These are phyloP conservation scores for Luidia sarsii DNA, from an alignment of 53 echinoderm and acorn worm species.

Conservation along the genomic window DNA sequence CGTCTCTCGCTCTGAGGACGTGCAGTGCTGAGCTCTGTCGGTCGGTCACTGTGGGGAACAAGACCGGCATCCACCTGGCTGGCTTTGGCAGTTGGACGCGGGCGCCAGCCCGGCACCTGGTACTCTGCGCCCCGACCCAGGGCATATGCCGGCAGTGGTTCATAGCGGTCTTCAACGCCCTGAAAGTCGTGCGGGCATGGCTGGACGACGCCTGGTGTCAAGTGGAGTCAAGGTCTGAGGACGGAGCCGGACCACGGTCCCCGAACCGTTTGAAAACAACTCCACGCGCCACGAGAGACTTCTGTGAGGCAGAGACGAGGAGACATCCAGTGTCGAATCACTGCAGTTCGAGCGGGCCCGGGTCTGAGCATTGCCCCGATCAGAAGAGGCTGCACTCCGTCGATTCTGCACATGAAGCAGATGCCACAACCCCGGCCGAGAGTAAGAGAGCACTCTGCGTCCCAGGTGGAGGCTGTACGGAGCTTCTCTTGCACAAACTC, in stretches of 20 bases:
- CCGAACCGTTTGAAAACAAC: too few species aligned
- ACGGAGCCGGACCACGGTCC: too few species aligned
- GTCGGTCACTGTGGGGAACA: conserved; percentile 23
- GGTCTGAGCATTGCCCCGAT: too few species aligned
- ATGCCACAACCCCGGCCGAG: background rate
- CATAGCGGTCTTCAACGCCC: conserved; percentile 49
- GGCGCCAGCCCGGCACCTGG: conserved; percentile 32
- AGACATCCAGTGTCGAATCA: background rate
- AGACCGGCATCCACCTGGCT: conserved; percentile 29
- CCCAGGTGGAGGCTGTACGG: conserved; percentile 52
- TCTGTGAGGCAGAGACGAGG: background rate
- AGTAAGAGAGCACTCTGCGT: conserved; percentile 9
- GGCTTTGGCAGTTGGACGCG: conserved; percentile 16
- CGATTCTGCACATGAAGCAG: too few species aligned
- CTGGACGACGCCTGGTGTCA: conserved; percentile 40
- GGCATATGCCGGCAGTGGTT: conserved; percentile 65
- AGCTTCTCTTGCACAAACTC: conserved; percentile 38
- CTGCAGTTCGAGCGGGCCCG: too few species aligned
- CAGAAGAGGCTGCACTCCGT: too few species aligned
- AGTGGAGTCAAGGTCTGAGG: too few species aligned
- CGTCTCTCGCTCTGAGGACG: background rate
- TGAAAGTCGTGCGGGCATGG: conserved; percentile 60
- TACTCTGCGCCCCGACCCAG: conserved; percentile 70
- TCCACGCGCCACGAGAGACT: too few species aligned
- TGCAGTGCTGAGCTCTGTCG: conserved; percentile 47